phyloP scores from a whole-genome alignment of 2,113 vertebrate genomes.

The Miniopterus natalensis region DNA sequence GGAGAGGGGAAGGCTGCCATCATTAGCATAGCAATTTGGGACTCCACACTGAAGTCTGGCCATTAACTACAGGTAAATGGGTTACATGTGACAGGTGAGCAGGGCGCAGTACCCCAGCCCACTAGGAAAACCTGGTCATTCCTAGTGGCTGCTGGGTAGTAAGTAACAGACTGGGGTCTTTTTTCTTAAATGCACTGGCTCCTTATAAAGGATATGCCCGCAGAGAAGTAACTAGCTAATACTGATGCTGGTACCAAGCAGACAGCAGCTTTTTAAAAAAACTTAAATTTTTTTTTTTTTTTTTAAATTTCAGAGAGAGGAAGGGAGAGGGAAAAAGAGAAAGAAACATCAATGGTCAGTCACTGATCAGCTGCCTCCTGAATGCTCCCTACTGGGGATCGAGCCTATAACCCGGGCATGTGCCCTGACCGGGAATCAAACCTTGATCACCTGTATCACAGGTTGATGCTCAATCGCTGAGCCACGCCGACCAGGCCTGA shows the following conservation, averaged over 20 bases:
- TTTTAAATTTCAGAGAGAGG: too few relatives aligned
- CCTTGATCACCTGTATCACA: too few relatives aligned
- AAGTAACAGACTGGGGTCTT: background rate
- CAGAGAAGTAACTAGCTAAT: background rate
- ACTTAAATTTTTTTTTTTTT: too few relatives aligned
- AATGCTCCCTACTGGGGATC: too few relatives aligned
- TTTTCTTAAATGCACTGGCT: background rate
- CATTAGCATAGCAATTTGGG: conserved; percentile 74
- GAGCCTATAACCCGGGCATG: too few relatives aligned
- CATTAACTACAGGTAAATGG: conserved; percentile 72
- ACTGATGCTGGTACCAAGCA: background rate
- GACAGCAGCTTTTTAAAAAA: background rate
- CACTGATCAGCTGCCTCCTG: too few relatives aligned
- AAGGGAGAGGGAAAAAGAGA: too few relatives aligned
- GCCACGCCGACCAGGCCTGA: background rate
- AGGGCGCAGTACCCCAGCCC: background rate
- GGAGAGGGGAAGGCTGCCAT: conserved; percentile 59
- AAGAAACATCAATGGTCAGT: too few relatives aligned
- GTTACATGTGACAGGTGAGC: conserved; percentile 41
- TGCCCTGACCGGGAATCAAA: too few relatives aligned
- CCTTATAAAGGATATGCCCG: background rate
- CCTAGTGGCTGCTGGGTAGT: background rate
- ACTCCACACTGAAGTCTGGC: conserved; percentile 57
- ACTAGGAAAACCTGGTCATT: background rate
- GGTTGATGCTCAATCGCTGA: too few relatives aligned